These are phyloP conservation scores for Cheilosia scutellata DNA, from an alignment of 2,888 invertebrate genomes.

Conservation along the genomic window DNA sequence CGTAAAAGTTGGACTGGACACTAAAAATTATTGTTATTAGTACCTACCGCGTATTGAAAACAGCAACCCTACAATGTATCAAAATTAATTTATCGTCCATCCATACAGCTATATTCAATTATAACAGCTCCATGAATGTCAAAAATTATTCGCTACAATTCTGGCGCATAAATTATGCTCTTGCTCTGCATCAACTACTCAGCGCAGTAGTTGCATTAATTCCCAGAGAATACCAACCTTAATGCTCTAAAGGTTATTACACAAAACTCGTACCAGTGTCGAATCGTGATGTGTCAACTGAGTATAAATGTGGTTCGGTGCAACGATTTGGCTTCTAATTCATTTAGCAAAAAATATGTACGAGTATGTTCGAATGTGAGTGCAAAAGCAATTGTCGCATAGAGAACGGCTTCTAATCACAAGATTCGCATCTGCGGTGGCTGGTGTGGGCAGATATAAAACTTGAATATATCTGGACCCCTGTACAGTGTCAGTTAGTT, in stretches of 20 bases:
- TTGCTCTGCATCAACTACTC: conserved; percentile 18
- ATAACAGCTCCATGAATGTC: conserved; percentile 14
- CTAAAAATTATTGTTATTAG: too few species aligned
- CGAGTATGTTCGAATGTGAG: conserved; percentile 12
- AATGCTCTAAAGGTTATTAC: conserved; percentile 64
- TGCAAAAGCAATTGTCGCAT: conserved; percentile 32
- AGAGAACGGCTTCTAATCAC: conserved; percentile 15
- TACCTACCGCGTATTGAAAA: too few species aligned
- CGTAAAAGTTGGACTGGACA: too few species aligned
- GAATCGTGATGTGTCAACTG: conserved; percentile 74
- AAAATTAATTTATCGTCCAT: conserved; percentile 3
- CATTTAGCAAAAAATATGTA: conserved; percentile 27
- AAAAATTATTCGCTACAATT: conserved; percentile 45
- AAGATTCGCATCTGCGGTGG: conserved; percentile 8
- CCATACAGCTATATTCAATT: background rate
- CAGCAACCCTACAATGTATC: conserved; percentile 1
- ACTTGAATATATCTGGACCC: background rate
- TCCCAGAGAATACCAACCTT: conserved; percentile 36
- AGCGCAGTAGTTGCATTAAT: conserved; percentile 10
- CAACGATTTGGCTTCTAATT: conserved; percentile 24
- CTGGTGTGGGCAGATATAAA: background rate
- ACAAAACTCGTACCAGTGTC: conserved; percentile 65
- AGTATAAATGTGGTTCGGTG: conserved; percentile 43
- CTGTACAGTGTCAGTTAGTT: background rate
- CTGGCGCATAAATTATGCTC: conserved; percentile 57